These are phyloP conservation scores for Dastarcus helophoroides DNA, from an alignment of 2,888 invertebrate genomes.

Conservation along the genomic window DNA sequence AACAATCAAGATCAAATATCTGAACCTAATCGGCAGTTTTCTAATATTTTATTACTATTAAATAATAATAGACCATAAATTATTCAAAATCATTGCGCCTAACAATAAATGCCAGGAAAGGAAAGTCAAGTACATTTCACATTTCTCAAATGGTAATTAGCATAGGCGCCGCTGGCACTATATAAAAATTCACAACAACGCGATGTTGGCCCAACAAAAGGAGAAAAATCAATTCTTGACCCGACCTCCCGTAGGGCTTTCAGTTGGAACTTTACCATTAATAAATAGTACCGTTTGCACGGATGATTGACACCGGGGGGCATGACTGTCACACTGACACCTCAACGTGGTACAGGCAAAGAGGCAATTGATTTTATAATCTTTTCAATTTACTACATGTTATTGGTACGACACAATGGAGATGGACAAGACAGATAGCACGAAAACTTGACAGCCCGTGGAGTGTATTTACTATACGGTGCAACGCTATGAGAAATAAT, in stretches of 20 bases:
- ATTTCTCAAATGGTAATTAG: too few species aligned
- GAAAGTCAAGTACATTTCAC: too few species aligned
- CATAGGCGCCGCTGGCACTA: too few species aligned
- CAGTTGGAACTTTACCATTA: slow-evolving; percentile 20
- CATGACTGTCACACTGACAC: slow-evolving; percentile 28
- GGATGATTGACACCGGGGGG: slow-evolving; percentile 15
- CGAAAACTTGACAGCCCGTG: slow-evolving; percentile 27
- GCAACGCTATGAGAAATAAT: too few species aligned
- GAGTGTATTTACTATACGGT: slow-evolving; percentile 28
- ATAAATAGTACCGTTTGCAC: slow-evolving; percentile 19
- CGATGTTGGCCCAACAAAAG: too few species aligned
- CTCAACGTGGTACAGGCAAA: slow-evolving; percentile 27
- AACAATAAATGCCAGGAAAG: too few species aligned
- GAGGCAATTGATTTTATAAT: slow-evolving; percentile 39
- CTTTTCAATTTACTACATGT: slow-evolving; percentile 40
- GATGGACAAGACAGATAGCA: slow-evolving; percentile 36
- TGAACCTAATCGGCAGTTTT: too few species aligned
- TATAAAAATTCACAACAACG: too few species aligned
- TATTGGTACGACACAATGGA: slow-evolving; percentile 39
- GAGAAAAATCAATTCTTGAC: slow-evolving; percentile 16
- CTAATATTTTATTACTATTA: too few species aligned
- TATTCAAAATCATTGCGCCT: too few species aligned
- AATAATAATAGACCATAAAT: too few species aligned
- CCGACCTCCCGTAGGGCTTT: slow-evolving; percentile 23
- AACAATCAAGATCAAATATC: too few species aligned